These are phyloP conservation scores for Eupithecia subfuscata DNA, from an alignment of 2,888 invertebrate genomes.

Conservation along the genomic window DNA sequence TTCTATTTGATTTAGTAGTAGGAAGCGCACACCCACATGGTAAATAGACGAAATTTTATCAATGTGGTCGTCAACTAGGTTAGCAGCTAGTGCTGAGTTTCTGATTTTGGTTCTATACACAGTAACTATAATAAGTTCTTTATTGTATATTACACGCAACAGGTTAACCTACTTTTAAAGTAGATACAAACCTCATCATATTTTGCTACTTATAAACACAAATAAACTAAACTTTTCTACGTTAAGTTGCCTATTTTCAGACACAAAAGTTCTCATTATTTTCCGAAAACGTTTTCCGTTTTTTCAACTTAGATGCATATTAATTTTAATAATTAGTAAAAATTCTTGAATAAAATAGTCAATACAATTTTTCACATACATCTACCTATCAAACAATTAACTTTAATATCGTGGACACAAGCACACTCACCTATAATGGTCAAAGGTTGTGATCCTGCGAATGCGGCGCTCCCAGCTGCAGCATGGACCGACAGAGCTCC, in stretches of 20 bases:
- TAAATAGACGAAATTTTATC: slow-evolving; percentile 30
- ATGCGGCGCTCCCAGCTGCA: slow-evolving; percentile 84
- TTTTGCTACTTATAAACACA: too few relatives aligned
- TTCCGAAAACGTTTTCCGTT: neutral
- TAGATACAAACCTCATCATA: too few relatives aligned
- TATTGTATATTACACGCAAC: neutral
- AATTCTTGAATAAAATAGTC: too few relatives aligned
- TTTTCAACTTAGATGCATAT: too few relatives aligned
- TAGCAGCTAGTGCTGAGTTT: slow-evolving; percentile 7
- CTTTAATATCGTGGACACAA: neutral
- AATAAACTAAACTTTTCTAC: too few relatives aligned
- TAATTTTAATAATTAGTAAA: too few relatives aligned
- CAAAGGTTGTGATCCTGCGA: slow-evolving; percentile 85
- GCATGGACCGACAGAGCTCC: slow-evolving; percentile 86
- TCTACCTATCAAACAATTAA: neutral
- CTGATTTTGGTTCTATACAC: neutral
- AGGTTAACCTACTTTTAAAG: neutral
- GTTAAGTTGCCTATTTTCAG: neutral
- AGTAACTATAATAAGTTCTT: neutral
- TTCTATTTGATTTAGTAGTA: slow-evolving; percentile 64
- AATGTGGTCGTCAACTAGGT: slow-evolving; percentile 25
- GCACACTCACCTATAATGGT: slow-evolving; percentile 79
- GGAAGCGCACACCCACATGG: slow-evolving; percentile 40
- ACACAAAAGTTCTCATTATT: neutral
- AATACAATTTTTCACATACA: too few relatives aligned